Conservation (phyloP, 35 echinoderm and acorn worm genomes). For the Ptychodera flava region DNA sequence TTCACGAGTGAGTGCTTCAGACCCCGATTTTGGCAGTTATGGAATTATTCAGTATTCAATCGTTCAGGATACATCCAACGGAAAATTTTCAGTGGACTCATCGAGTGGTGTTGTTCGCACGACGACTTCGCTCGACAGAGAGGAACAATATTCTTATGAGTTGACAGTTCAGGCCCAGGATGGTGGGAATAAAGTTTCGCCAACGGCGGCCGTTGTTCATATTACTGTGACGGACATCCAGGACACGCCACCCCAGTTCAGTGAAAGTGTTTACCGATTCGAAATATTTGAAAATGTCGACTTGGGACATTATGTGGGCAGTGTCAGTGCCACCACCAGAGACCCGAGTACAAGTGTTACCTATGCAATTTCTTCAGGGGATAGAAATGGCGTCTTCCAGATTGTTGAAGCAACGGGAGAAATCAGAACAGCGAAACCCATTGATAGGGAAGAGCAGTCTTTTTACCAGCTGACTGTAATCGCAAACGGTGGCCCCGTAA, state of each 20-base stretch:
- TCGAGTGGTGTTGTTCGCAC: conserved; percentile 54
- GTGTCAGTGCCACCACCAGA: conserved; percentile 48
- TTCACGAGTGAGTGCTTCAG: conserved; percentile 22
- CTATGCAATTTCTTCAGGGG: conserved; percentile 74
- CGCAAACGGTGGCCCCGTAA: conserved; percentile 58
- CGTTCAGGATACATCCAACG: conserved; percentile 16
- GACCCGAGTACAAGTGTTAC: conserved; percentile 70
- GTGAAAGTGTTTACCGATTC: conserved; percentile 40
- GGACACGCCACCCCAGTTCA: conserved; percentile 84
- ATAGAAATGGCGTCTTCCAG: conserved; percentile 64
- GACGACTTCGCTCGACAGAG: conserved; percentile 48
- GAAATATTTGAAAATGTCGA: conserved; percentile 56
- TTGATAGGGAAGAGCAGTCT: conserved; percentile 63
- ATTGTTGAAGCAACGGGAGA: conserved; percentile 57
- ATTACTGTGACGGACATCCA: conserved; percentile 65
- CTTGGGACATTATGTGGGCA: conserved; percentile 43
- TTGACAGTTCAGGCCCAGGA: conserved; percentile 55
- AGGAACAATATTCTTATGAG: conserved; percentile 55
- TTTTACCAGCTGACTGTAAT: conserved; percentile 47
- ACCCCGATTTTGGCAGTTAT: conserved; percentile 40
- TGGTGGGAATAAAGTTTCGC: conserved; percentile 36
- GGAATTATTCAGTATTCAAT: conserved; percentile 40
- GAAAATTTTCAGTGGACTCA: conserved; percentile 39
- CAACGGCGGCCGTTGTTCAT: conserved; percentile 19
- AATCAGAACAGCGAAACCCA: conserved; percentile 24